Percentiles rank a stretch among this genome's conserved stretches.
These are phyloP conservation scores for Oreochromis tanganicae DNA, from an alignment of 2,113 vertebrate genomes.

Conservation along the genomic window DNA sequence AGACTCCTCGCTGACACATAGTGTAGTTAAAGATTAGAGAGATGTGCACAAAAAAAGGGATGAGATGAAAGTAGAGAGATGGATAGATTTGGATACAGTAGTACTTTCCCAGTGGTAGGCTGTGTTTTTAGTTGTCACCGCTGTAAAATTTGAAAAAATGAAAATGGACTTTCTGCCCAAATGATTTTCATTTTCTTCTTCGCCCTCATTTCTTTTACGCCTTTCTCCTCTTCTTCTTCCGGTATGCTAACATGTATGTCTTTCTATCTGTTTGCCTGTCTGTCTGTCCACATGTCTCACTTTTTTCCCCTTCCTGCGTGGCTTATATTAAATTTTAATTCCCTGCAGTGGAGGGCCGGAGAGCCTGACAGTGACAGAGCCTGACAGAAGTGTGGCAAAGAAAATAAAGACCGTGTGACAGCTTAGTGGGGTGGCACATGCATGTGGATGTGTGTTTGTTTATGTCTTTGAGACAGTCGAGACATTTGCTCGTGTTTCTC, in stretches of 20 bases:
- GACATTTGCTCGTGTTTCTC: not conserved
- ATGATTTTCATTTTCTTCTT: not conserved
- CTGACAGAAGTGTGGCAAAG: constrained; percentile 25
- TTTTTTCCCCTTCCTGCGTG: not conserved
- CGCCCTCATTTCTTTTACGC: not conserved
- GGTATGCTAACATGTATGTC: not conserved
- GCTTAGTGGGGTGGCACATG: not conserved
- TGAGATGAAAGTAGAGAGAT: constrained; percentile 16
- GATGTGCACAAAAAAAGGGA: not conserved
- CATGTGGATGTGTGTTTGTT: not conserved
- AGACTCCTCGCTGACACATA: constrained; percentile 40
- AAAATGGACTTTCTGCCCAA: not conserved
- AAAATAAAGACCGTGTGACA: constrained; percentile 31
- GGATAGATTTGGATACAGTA: constrained; percentile 1
- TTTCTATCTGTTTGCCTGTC: not conserved
- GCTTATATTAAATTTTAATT: constrained; percentile 54
- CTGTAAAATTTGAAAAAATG: not conserved
- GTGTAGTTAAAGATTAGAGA: constrained; percentile 43
- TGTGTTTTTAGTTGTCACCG: constrained; percentile 2
- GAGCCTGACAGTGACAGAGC: constrained; percentile 44
- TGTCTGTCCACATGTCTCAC: not conserved
- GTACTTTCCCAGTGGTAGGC: not conserved
- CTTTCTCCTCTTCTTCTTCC: not conserved
- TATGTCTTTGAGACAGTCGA: not conserved
- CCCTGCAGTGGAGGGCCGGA: constrained; percentile 24